Evolutionary conservation across 2,797 vertebrate species (phyloP), one percentile per base, ranked within the genome.

Genomic region (Molossus alvarezi): DNA sequence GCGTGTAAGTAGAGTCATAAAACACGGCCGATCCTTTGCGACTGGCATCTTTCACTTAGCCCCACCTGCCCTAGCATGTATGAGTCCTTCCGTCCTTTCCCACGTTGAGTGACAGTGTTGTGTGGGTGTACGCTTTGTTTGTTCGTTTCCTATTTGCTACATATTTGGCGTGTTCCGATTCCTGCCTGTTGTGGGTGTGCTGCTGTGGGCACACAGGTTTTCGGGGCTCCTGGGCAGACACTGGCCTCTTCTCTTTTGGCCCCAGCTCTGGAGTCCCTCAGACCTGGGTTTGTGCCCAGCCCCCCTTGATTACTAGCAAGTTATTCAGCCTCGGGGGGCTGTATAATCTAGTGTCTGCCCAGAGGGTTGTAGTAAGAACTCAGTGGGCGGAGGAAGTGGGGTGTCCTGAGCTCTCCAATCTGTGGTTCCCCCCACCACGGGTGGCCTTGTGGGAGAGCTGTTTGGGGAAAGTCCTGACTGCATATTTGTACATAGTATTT

Each of bases 91-190:
- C 0, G 21, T 14, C n/a, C 58, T 37, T 55, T 14, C 13, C 0
- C 1, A 2, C 5, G 55, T 17, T 1, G 4, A 0, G 2, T 12
- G 6, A 4, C 1, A 0, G 11, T 14, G 0, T 5, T 0, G 11
- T 5, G n/a, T 12, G 27, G 41, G 14, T 0, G 1, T 29, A 13
- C 33, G 0, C n/a, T 13, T 25, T 37, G 58, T 21, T 29, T 11
- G 1, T 6, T 29, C 0, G 0, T 21, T 29, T 0, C 3, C 57
- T 20, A 2, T 14, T 11, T 0, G 45, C 53, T 21, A 7, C 6
- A 0, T 23, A 0, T n/a, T 7, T 3, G 17, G 25, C 17, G 29
- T 0, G 21, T 64, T 67, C 15, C 6, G 6, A 0, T 0, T 1
- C 1, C 17, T 73, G 45, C 2, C 25, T 18, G 0, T 21, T 2